Conservation (phyloP, 2,888 invertebrate genomes). For the Dicroscelio sp. region DNA sequence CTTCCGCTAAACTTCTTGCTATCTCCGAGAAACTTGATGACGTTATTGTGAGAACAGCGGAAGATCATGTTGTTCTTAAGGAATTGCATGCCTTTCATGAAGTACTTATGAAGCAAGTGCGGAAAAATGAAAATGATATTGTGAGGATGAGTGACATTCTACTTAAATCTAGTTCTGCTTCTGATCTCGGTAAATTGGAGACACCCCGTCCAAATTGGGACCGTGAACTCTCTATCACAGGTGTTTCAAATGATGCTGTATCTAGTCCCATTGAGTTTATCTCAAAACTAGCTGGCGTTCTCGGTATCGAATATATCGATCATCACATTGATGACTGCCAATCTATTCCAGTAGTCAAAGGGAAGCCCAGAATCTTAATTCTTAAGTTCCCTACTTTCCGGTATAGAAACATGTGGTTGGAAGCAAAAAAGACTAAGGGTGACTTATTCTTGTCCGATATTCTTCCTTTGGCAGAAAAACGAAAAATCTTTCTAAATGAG, state of each 20-base stretch:
- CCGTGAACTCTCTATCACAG: neutral
- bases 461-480: neutral
- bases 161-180: neutral
- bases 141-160: too few species aligned
- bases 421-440: neutral
- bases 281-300: neutral
- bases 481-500: neutral
- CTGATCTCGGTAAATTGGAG: neutral
- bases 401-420: neutral
- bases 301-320: neutral
- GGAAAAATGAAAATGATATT: too few species aligned
- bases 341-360: neutral
- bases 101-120: neutral
- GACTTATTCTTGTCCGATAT: neutral
- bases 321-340: neutral
- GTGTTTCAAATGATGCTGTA: neutral
- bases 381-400: neutral
- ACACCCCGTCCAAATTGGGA: neutral
- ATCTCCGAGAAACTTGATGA: too few species aligned
- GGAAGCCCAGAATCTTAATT: neutral
- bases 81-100: neutral
- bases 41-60: neutral
- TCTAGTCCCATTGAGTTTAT: neutral
- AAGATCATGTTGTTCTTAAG: neutral
- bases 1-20: too few species aligned